Conservation (phyloP, 1,140 invertebrate species). For the Diploscapter pachys region DNA sequence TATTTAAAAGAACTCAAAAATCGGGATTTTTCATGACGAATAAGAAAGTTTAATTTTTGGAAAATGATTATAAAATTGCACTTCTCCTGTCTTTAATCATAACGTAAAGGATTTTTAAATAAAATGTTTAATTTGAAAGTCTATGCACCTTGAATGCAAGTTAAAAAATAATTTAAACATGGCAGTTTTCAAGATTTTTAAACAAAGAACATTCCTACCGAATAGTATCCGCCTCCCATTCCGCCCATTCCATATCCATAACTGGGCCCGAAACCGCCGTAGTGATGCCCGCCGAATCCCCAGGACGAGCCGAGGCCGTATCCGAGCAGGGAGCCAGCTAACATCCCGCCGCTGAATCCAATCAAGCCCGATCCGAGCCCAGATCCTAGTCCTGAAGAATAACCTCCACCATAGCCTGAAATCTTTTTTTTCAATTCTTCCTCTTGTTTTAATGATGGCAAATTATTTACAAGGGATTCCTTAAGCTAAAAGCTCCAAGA, state of each 20-base stretch:
- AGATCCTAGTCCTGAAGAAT: slow-evolving; percentile 5
- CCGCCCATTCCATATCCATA: slow-evolving; percentile 6
- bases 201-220: slow-evolving; percentile 9
- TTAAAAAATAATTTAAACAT: too few relatives aligned
- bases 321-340: slow-evolving; percentile 32
- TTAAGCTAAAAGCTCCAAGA: too few relatives aligned
- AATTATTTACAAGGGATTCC: too few relatives aligned
- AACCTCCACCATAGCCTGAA: slow-evolving; percentile 32
- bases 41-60: too few relatives aligned
- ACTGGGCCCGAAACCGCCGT: slow-evolving; percentile 16
- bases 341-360: slow-evolving; percentile 27
- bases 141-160: not conserved
- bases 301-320: slow-evolving; percentile 35
- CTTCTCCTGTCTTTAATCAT: too few relatives aligned
- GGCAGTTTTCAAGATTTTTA: too few relatives aligned
- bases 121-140: not conserved
- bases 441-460: too few relatives aligned
- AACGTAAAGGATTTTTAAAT: too few relatives aligned
- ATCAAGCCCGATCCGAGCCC: slow-evolving; percentile 15
- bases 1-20: slow-evolving; percentile 3
- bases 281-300: slow-evolving; percentile 24
- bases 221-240: slow-evolving; percentile 30
- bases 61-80: too few relatives aligned
- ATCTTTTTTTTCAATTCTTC: not conserved
- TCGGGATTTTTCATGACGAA: slow-evolving; percentile 1